Base-by-base conservation (phyloP, 2,113 vertebrate species). In the Dicentrarchus labrax region DNA sequence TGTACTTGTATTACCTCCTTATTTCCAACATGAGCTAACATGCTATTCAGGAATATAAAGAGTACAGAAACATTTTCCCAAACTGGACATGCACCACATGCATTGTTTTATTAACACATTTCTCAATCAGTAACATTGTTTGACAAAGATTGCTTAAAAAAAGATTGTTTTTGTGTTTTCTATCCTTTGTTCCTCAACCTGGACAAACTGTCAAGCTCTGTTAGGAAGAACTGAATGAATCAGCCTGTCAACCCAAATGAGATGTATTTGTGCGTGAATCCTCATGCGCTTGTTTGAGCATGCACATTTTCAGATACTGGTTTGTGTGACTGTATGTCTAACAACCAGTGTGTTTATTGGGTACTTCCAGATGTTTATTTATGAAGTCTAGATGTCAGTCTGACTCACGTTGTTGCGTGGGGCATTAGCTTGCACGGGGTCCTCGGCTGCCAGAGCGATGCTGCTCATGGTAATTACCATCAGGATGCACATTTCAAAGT, bases 401-500 rank as follows among this genome's bases (percentile, higher is more conserved):
- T 76, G 65, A 94, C 97, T 97, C 92, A 99, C 98, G 0, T 98
- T 97, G 15, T 99, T 99, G 74, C 97, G 95, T 0, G 96, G 96
- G 0, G 98, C 97, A 68, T 97, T 96, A 0, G 97, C 95, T 8
- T 96, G 95, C 38, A 99, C 98, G 0, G 98, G 98, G 77, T 99
- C 98, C 85, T 99, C 98, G 0, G 98, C 98, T 1, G 98, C 98
- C 92, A 99, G 94, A 19, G 98, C 97, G 0, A 99, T 98, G 95
- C 98, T 99, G 94, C 98, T 99, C 95, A 99, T 97, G 48, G 97
- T 96, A 0, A 99, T 99, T 76, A 99, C 98, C 19, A 97, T 91
- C 2, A 99, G 96, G 92, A 99, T 99, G 92, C 98, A 98, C 98
- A 98, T 98, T 92, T 99, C 98, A 0, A 99, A 99, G 89, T 99